A percentile compares a stretch with the other conserved stretches of the same genome.
Conservation (phyloP, 2,113 vertebrate genomes). For the Microtus montanus region DNA sequence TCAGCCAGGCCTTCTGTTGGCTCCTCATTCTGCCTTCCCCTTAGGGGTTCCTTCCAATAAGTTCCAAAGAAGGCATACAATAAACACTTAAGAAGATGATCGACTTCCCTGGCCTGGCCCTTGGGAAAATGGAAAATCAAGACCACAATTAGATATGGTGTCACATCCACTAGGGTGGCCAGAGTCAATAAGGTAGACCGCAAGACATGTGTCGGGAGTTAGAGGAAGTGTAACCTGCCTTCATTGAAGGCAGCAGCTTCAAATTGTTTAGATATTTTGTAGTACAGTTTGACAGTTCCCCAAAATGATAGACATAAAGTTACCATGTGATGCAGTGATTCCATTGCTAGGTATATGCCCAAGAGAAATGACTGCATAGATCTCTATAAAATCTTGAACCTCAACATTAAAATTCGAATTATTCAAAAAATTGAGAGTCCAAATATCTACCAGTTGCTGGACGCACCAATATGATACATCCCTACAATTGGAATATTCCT, state of each 20-base stretch:
- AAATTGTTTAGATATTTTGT: neutral
- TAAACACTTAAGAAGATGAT: neutral
- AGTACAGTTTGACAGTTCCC: neutral
- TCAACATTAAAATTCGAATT: neutral
- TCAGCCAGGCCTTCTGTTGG: neutral
- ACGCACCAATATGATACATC: neutral
- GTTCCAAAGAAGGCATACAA: neutral
- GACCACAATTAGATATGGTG: neutral
- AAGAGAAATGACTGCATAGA: conserved; percentile 4
- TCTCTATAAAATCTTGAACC: neutral
- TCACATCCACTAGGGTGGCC: neutral
- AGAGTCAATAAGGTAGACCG: neutral
- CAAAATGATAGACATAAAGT: neutral
- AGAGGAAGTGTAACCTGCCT: neutral
- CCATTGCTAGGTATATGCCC: neutral
- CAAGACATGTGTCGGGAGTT: neutral
- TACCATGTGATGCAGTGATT: neutral
- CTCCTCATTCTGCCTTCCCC: neutral
- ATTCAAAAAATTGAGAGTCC: neutral
- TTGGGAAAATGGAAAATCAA: neutral
- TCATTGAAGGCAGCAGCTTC: neutral
- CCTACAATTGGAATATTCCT: neutral
- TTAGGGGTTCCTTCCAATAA: neutral
- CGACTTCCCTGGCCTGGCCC: neutral
- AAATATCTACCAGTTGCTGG: neutral